A percentile compares a stretch with the other conserved stretches of the same genome.
phyloP scores from a whole-genome alignment of 92 coral and sea anemone species.

The Virgularia gustaviana region DNA sequence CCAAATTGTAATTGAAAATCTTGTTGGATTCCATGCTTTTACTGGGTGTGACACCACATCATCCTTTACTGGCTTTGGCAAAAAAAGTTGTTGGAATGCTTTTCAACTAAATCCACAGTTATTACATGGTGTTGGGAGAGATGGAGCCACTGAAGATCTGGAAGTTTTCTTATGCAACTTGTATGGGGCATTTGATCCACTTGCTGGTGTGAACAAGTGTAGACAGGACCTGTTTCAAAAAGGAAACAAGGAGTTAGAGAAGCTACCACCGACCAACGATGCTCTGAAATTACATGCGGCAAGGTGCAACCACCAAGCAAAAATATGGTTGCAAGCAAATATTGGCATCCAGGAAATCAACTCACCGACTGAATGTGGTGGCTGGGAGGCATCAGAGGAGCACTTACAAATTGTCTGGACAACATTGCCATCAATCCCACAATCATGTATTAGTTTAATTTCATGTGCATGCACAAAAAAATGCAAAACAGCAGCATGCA shows the following conservation, averaged over 20 bases:
- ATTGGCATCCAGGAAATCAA: background rate
- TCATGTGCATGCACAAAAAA: slow-evolving; percentile 8
- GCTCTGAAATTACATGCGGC: background rate
- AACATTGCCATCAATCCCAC: background rate
- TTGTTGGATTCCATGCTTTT: slow-evolving; percentile 22
- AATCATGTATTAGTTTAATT: background rate
- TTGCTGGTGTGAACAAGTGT: slow-evolving; percentile 18
- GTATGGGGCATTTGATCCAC: slow-evolving; percentile 17
- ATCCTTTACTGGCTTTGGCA: slow-evolving; percentile 8
- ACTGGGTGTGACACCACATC: slow-evolving; percentile 30
- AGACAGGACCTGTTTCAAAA: slow-evolving; percentile 13
- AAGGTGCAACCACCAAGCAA: background rate
- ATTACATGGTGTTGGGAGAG: background rate
- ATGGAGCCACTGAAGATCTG: slow-evolving; percentile 35
- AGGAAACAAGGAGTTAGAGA: slow-evolving; percentile 26
- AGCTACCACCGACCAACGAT: slow-evolving; percentile 34
- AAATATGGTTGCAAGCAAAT: slow-evolving; percentile 5
- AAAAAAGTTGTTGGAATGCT: background rate
- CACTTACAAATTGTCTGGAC: slow-evolving; percentile 3
- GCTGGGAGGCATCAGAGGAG: background rate
- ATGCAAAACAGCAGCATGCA: slow-evolving; percentile 11
- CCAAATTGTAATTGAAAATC: slow-evolving; percentile 5
- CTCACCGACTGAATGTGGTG: background rate
- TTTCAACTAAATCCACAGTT: background rate
- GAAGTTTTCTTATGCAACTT: slow-evolving; percentile 26